Evolutionary conservation across 1,140 invertebrate species (phyloP).

Genomic region (Solen grandis): DNA sequence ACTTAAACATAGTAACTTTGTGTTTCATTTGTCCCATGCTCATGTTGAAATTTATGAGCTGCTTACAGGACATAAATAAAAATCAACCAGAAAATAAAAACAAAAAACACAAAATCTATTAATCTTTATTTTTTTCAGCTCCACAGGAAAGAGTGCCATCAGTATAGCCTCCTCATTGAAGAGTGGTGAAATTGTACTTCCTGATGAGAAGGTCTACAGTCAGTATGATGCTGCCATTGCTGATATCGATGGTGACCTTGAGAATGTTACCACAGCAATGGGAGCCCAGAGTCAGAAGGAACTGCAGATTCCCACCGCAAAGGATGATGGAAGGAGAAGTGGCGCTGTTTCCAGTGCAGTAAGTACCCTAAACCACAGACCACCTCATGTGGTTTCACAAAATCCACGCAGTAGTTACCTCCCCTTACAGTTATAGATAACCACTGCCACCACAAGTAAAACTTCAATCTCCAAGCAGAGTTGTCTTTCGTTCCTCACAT

Average conservation of each 20-base stretch:
- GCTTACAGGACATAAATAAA: no score
- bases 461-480: no score
- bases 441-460: no score
- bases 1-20: no score
- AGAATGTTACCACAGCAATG: slow-evolving; percentile 64
- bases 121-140: neutral
- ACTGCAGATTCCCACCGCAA: slow-evolving; percentile 27
- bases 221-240: slow-evolving; percentile 63
- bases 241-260: slow-evolving; percentile 55
- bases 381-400: no score
- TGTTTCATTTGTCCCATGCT: no score
- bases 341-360: slow-evolving; percentile 36
- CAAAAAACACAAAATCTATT: no score
- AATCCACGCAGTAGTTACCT: no score
- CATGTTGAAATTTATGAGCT: no score
- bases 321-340: slow-evolving; percentile 17
- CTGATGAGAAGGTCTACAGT: slow-evolving; percentile 61
- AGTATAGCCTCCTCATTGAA: slow-evolving; percentile 64
- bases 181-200: slow-evolving; percentile 63
- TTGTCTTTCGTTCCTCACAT: no score
- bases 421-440: no score
- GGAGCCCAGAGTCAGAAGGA: slow-evolving; percentile 41
- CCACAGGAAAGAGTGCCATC: slow-evolving; percentile 43
- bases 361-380: neutral
- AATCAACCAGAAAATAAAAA: no score